These are phyloP conservation scores for Pantala flavescens DNA, from an alignment of 1,140 invertebrate genomes.

Conservation along the genomic window DNA sequence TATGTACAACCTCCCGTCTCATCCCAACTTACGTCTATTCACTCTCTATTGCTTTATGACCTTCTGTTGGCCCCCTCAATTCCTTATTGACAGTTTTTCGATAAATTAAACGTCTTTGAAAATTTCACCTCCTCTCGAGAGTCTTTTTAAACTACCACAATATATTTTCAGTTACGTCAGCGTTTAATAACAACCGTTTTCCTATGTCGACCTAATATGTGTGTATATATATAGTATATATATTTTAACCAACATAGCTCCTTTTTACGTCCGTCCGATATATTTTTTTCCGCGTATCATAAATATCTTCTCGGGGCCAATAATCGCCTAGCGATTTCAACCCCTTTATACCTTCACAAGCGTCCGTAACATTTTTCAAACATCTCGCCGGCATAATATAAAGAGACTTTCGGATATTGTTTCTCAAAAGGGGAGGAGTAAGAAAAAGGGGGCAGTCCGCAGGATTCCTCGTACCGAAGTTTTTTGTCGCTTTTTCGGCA, in stretches of 20 bases:
- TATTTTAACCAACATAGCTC: too few relatives aligned
- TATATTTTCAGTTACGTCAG: not conserved
- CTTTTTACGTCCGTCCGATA: too few relatives aligned
- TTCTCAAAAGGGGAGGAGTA: too few relatives aligned
- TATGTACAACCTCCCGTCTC: not conserved
- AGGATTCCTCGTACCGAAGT: not conserved
- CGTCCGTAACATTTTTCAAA: too few relatives aligned
- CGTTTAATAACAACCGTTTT: not conserved
- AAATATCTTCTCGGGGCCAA: too few relatives aligned
- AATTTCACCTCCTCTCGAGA: not conserved
- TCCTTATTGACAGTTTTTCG: slow-evolving; percentile 2
- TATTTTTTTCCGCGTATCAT: too few relatives aligned
- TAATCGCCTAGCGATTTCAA: too few relatives aligned
- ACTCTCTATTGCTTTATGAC: not conserved
- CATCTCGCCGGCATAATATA: too few relatives aligned
- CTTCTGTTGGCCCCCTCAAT: not conserved
- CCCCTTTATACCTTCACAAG: too few relatives aligned
- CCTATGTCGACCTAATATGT: too few relatives aligned
- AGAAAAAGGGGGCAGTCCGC: not conserved
- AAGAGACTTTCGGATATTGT: too few relatives aligned
- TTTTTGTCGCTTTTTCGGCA: not conserved
- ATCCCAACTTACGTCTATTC: not conserved
- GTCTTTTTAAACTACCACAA: not conserved
- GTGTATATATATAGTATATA: too few relatives aligned
- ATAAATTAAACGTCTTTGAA: not conserved